phyloP scores from a whole-genome alignment of 1,140 invertebrate species.

The Bombus ignitus region DNA sequence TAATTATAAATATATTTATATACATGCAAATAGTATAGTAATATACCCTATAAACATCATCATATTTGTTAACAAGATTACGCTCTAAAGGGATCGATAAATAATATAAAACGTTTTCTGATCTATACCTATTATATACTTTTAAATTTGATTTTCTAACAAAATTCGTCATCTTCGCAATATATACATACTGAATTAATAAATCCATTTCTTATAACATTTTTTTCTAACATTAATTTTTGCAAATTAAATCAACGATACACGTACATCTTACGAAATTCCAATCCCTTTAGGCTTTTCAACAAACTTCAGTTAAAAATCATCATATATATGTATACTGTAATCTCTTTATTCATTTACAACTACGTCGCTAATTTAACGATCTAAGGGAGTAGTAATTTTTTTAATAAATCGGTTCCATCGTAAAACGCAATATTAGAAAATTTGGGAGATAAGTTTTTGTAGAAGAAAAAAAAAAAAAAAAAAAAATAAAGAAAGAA shows the following conservation, averaged over 20 bases:
- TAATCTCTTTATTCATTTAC: neutral
- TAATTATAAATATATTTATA: constrained; percentile 53
- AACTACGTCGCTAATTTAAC: neutral
- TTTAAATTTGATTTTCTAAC: neutral
- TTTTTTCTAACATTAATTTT: neutral
- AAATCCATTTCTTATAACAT: neutral
- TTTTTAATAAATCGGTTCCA: constrained; percentile 33
- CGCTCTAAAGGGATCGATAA: constrained; percentile 30
- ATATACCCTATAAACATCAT: constrained; percentile 37
- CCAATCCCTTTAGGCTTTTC: constrained; percentile 14
- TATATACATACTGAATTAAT: neutral
- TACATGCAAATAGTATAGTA: constrained; percentile 57
- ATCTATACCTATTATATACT: neutral
- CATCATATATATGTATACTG: neutral
- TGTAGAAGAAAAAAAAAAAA: constrained; percentile 27
- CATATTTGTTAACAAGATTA: constrained; percentile 35
- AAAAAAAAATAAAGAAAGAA: constrained; percentile 23
- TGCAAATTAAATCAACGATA: neutral
- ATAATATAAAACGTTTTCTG: neutral
- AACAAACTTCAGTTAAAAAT: constrained; percentile 16
- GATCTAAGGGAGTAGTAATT: constrained; percentile 31
- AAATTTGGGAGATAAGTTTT: constrained; percentile 44
- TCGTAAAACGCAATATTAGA: constrained; percentile 44
- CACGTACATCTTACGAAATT: neutral
- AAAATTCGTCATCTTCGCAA: neutral